Evolutionary conservation across 2,113 vertebrate species (phyloP).

Genomic region (Hippocampus barbouri): DNA sequence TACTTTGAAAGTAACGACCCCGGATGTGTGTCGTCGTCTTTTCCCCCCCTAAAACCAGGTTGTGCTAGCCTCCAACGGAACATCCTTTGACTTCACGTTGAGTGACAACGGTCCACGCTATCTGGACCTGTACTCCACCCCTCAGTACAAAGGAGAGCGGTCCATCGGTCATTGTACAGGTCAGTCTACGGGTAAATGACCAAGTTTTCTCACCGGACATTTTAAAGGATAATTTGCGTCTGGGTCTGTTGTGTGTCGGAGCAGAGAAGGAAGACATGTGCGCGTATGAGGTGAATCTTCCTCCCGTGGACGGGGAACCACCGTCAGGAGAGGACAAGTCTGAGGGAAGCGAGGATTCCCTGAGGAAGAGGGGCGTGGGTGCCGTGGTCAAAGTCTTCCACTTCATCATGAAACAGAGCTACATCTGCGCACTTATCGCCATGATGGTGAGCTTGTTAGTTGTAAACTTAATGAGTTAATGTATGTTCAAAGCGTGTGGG

Average conservation of each 20-base stretch:
- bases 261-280: constrained; percentile 66
- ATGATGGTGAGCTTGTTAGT: constrained; percentile 87
- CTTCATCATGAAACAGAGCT: constrained; percentile 98
- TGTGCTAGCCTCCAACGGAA: constrained; percentile 85
- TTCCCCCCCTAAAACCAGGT: constrained; percentile 70
- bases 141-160: constrained; percentile 86
- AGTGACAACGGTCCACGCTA: constrained; percentile 86
- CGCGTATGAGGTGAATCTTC: constrained; percentile 69
- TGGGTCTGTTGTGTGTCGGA: constrained; percentile 15
- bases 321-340: constrained; percentile 71
- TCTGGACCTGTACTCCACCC: constrained; percentile 87
- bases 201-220: not conserved
- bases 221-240: not conserved
- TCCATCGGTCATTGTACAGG: constrained; percentile 64
- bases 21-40: too few species aligned
- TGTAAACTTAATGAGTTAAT: too few species aligned
- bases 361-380: constrained; percentile 73
- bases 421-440: constrained; percentile 94
- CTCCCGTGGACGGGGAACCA: constrained; percentile 69
- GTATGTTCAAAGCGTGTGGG: not conserved
- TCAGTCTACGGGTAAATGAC: constrained; percentile 46
- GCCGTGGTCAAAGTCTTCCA: constrained; percentile 86
- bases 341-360: constrained; percentile 68
- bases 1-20: too few species aligned
- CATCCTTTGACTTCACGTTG: constrained; percentile 81